These are phyloP conservation scores for Microcebus murinus DNA, from an alignment of 2,113 vertebrate species.

Conservation along the genomic window DNA sequence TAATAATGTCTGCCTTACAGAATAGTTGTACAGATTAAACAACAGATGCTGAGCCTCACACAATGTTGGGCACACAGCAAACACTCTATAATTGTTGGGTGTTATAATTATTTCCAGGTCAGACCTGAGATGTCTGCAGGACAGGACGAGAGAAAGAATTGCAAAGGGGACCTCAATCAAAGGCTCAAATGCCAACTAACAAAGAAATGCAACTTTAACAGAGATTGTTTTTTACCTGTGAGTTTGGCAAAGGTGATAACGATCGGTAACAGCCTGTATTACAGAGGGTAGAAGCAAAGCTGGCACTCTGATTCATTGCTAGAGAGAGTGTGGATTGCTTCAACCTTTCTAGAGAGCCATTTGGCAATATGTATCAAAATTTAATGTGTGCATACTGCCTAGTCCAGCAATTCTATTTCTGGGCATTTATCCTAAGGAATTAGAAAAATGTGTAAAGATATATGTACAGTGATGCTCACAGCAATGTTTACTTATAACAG, in stretches of 20 bases:
- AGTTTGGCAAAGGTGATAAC: not conserved
- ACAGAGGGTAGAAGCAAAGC: not conserved
- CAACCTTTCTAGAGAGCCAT: constrained; percentile 38
- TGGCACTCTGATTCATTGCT: constrained; percentile 20
- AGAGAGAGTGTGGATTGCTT: not conserved
- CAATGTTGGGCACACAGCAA: not conserved
- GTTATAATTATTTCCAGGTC: not conserved
- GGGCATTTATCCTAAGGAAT: constrained; percentile 38
- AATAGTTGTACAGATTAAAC: not conserved
- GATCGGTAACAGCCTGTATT: not conserved
- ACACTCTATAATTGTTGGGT: not conserved
- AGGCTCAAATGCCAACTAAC: not conserved
- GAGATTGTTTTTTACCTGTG: not conserved
- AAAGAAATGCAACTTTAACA: not conserved
- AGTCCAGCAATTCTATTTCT: constrained; percentile 53
- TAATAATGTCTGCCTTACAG: not conserved
- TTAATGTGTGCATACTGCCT: not conserved
- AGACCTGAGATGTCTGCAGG: not conserved
- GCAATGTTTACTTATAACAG: not conserved
- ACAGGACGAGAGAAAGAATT: not conserved
- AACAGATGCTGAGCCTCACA: not conserved
- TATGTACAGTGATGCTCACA: not conserved
- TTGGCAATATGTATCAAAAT: constrained; percentile 50
- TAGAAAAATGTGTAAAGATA: constrained; percentile 31
- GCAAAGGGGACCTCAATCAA: not conserved